These are phyloP conservation scores for Napeogenes inachia DNA, from an alignment of 2,888 invertebrate species.

Conservation along the genomic window DNA sequence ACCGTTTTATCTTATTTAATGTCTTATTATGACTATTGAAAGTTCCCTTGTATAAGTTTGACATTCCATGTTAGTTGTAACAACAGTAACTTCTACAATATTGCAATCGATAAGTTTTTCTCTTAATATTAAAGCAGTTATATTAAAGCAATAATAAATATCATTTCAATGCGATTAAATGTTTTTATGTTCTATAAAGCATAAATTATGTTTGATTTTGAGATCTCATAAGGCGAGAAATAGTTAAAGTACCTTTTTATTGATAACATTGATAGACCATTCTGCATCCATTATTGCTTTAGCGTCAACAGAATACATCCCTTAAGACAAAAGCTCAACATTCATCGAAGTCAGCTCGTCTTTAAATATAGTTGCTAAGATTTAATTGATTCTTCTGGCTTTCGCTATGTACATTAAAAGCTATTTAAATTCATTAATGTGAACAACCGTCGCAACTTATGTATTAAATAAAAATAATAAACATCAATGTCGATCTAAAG, in stretches of 20 bases:
- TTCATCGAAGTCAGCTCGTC: neutral
- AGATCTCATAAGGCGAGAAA: neutral
- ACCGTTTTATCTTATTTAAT: neutral
- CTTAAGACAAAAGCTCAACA: neutral
- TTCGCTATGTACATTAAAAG: conserved; percentile 5
- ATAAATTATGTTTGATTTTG: neutral
- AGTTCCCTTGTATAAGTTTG: conserved; percentile 1
- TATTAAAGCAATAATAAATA: conserved; percentile 4
- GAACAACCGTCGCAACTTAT: conserved; percentile 2
- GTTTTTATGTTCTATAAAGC: neutral
- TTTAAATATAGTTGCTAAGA: conserved; percentile 9
- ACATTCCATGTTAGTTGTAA: neutral
- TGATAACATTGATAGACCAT: neutral
- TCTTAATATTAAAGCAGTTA: neutral
- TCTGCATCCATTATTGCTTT: neutral
- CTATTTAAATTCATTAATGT: conserved; percentile 4
- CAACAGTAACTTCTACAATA: neutral
- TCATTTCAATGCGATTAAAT: neutral
- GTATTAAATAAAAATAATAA: neutral
- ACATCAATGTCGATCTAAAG: conserved; percentile 6
- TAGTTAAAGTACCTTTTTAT: too few species aligned
- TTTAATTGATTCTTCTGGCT: neutral
- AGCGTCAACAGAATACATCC: neutral
- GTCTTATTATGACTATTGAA: neutral
- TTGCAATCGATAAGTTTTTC: neutral